These are phyloP conservation scores for Syndactyla subalaris DNA, from an alignment of 2,797 vertebrate genomes.

Conservation along the genomic window DNA sequence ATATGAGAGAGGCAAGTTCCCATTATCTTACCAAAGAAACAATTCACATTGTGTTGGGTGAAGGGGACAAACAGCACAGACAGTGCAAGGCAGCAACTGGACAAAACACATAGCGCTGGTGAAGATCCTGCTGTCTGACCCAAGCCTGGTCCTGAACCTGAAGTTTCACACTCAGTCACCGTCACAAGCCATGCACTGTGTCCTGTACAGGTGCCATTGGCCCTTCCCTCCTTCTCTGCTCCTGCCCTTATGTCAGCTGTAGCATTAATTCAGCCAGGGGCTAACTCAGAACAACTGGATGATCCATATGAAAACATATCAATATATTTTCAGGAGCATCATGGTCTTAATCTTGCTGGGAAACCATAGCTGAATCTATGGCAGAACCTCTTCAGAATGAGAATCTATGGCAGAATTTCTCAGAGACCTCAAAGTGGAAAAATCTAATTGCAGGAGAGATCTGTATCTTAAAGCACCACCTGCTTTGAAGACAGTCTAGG, in stretches of 20 bases:
- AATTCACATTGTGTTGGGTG: not conserved
- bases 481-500: not conserved
- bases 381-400: not conserved
- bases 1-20: not conserved
- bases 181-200: fast-evolving
- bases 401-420: not conserved
- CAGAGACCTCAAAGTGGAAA: constrained; percentile 7
- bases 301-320: not conserved
- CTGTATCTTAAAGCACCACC: not conserved
- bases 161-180: not conserved
- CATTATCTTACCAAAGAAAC: constrained; percentile 7
- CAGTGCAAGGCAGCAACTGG: not conserved
- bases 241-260: not conserved
- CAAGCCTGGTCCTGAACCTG: not conserved
- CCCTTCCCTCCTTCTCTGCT: not conserved
- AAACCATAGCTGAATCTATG: not conserved
- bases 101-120: not conserved
- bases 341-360: not conserved
- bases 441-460: not conserved
- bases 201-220: fast-evolving
- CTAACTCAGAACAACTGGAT: not conserved
- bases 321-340: not conserved
- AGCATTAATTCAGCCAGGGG: not conserved
- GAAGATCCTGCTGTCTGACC: not conserved
- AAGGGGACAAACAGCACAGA: not conserved